Evolutionary conservation across 1,140 invertebrate species (phyloP).

Genomic region (Cotesia chilonis): DNA sequence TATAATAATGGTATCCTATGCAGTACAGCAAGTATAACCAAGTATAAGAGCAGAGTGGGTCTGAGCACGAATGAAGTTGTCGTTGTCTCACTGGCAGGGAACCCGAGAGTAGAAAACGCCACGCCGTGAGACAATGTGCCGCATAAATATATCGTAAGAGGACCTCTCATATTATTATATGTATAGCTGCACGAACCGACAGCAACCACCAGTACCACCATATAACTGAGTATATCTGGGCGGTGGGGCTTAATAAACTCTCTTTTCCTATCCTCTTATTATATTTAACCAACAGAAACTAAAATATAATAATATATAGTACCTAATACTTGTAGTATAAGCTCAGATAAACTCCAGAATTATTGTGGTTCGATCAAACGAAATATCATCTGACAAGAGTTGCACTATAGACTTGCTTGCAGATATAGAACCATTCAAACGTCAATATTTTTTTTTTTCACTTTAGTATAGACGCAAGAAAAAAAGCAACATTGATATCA

Average conservation of each 20-base stretch:
- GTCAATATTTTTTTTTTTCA: neutral
- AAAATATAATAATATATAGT: neutral
- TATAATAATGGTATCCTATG: too few species aligned
- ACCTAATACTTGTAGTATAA: neutral
- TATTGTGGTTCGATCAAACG: constrained; percentile 16
- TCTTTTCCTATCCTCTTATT: neutral
- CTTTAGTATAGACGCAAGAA: neutral
- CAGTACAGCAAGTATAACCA: neutral
- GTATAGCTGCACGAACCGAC: constrained; percentile 18
- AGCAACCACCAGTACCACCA: neutral
- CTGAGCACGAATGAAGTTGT: constrained; percentile 59
- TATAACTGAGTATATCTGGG: too few species aligned
- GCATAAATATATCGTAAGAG: constrained; percentile 59
- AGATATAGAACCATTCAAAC: constrained; percentile 1
- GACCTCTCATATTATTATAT: constrained; percentile 20
- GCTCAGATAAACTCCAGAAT: constrained; percentile 4
- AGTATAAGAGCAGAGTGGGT: constrained; percentile 2
- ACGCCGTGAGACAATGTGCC: constrained; percentile 57
- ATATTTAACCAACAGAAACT: too few species aligned
- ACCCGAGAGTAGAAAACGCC: constrained; percentile 34
- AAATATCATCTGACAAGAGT: constrained; percentile 8
- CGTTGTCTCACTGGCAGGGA: constrained; percentile 50
- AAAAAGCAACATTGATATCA: neutral
- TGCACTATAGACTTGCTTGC: neutral
- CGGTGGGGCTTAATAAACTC: constrained; percentile 4